Base-by-base conservation (phyloP, 2,888 invertebrate genomes). In the Metellina segmentata region DNA sequence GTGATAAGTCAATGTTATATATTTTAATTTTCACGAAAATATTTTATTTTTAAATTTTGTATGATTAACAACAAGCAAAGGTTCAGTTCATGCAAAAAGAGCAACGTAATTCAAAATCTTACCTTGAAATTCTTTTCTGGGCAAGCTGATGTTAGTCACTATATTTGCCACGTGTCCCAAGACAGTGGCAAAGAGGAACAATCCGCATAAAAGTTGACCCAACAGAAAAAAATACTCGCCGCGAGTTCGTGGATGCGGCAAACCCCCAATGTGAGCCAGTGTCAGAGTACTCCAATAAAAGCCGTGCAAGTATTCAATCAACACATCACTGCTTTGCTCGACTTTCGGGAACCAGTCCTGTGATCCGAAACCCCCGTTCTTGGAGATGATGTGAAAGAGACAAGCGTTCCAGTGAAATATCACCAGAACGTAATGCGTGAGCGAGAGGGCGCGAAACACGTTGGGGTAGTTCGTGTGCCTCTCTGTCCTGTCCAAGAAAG, bases 401-500 rank as follows among this genome's bases (percentile, higher is more conserved):
- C 99, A 99, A 95, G 99, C 99, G 96, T 99, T 99, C 99, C 99
- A 99, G 96, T 99, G 99, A 96, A 99, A 99, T 96, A 99, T 98
- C 96, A 98, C 98, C 97, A 96, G 94, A 11, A 96, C 94, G 93
- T 95, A 95, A 90, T 94, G 94, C 8, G 94, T 94, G 51, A 94
- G 93, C n/a, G 94, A 94, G 13, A 94, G 83, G 51, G 94, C 94
- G n/a, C 94, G 97, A 96, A 98, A 98, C 94, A 99, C 96, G 96
- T 99, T 99, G 94, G 99, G 99, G 96, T 99, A 99, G 96, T 99
- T 99, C 94, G 99, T 99, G 95, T 99, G 99, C 93, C 99, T 96
- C 95, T 99, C 99, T 90, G 99, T 99, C 94, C 99, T 97, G 96
- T 99, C 99, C 97, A 99, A 97, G 95, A 99, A 99, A 94, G 98